These are phyloP conservation scores for Venustaconcha ellipsiformis DNA, from an alignment of 1,140 invertebrate genomes.

Conservation along the genomic window DNA sequence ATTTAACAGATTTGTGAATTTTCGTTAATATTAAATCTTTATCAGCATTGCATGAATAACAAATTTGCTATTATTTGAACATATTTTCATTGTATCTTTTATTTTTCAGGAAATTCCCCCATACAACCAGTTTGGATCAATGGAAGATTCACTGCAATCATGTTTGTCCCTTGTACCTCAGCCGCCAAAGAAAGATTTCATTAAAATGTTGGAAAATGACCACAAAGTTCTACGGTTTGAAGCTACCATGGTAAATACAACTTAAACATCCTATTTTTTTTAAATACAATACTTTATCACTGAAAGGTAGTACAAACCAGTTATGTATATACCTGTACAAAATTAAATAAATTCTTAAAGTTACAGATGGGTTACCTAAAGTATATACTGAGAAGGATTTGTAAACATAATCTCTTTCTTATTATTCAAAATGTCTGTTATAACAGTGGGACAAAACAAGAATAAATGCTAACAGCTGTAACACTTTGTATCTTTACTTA, in stretches of 20 bases:
- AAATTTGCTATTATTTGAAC: background rate
- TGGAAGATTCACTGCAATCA: constrained; percentile 81
- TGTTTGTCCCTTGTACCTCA: constrained; percentile 79
- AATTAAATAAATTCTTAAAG: too few relatives aligned
- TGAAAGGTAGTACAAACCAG: too few relatives aligned
- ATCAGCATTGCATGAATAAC: background rate
- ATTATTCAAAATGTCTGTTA: too few relatives aligned
- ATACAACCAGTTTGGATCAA: constrained; percentile 88
- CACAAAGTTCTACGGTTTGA: constrained; percentile 73
- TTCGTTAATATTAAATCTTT: background rate
- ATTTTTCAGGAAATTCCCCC: constrained; percentile 75
- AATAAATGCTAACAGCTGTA: background rate
- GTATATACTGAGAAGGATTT: too few relatives aligned
- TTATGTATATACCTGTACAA: too few relatives aligned
- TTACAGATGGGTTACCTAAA: too few relatives aligned
- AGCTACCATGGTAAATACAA: constrained; percentile 65
- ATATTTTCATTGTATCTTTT: constrained; percentile 18
- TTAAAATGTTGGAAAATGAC: constrained; percentile 85
- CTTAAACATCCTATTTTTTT: too few relatives aligned
- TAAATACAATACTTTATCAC: too few relatives aligned
- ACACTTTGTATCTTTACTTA: constrained; percentile 1
- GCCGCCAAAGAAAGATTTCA: constrained; percentile 80
- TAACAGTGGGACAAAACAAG: too few relatives aligned
- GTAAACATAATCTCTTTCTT: too few relatives aligned
- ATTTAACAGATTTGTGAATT: background rate